Base-by-base conservation (phyloP, 2,113 vertebrate species). In the Naja naja region DNA sequence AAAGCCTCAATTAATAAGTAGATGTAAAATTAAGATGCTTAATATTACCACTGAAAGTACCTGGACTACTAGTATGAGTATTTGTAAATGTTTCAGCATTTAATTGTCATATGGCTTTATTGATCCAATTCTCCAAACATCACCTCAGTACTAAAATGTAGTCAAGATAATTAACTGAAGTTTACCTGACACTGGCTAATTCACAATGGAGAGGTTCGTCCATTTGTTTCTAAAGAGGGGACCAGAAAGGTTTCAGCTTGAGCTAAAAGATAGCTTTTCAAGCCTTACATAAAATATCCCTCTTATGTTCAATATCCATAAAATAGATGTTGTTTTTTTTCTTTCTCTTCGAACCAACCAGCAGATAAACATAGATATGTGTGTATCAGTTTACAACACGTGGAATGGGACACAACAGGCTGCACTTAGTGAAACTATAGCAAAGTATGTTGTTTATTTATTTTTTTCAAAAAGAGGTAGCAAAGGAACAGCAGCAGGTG, bases 401-500 rank as follows among this genome's bases (percentile, higher is more conserved):
- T 6, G 91, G 39, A 91, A 87, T 86, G 43, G 55, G 20, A 18
- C n/a, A 34, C 27, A 90, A 43, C 23, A 34, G 64, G 6, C 54
- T 45, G 34, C 18, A 86, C 54, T 86, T 91, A 16, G 10, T 69
- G 88, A 90, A 89, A 74, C 39, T 0, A 27, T 4, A 20, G 56
- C 85, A 94, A 94, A 93, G 49, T 10, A 95, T 81, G 92, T 91
- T 45, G 27, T 91, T 93, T 47, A n/a, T 69, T 91, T 64, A 5
- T 74, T 86, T 14, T 52, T 86, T 10, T 4, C 27, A 81, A 81
- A 16, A 45, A 3, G 55, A 47, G 25, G 34, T 39, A 74, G 87
- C 14, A 87, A 93, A 96, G 94, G 98, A 98, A 98, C 96, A 93
- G 98, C 90, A 98, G 98, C 98, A 98, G 98, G 98, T 98, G 98